Evolutionary conservation across 1,140 invertebrate genomes (phyloP).

Genomic region (Drosophila obscura): DNA sequence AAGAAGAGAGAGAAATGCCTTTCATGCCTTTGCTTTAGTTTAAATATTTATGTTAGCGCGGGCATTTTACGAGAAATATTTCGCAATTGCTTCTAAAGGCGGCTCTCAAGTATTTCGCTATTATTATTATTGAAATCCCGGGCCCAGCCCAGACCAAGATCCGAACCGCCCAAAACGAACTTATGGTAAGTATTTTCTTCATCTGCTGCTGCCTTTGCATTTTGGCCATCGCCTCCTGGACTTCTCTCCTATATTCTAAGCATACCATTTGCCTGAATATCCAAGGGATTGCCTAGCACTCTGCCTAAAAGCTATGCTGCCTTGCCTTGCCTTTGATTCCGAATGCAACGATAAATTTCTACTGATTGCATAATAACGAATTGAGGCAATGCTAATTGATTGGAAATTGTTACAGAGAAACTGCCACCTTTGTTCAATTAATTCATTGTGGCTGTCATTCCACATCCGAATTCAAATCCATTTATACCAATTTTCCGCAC

Average conservation of each 20-base stretch:
- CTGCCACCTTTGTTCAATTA: conserved; percentile 9
- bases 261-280: neutral
- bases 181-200: conserved; percentile 47
- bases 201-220: conserved; percentile 6
- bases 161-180: conserved; percentile 37
- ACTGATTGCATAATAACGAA: too few species aligned
- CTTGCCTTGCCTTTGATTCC: neutral
- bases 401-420: too few species aligned
- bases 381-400: too few species aligned
- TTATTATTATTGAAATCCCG: conserved; percentile 59
- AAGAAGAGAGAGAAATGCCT: conserved; percentile 39
- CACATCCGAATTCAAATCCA: conserved; percentile 32
- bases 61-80: conserved; percentile 67
- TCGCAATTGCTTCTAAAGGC: conserved; percentile 45
- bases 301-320: neutral
- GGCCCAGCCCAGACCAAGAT: neutral
- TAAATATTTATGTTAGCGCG: conserved; percentile 73
- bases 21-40: conserved; percentile 59
- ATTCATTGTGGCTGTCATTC: neutral
- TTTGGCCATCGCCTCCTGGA: neutral
- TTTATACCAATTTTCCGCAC: conserved; percentile 46
- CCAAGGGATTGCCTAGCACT: too few species aligned
- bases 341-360: neutral
- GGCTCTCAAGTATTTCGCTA: conserved; percentile 44
- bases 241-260: neutral